Evolutionary conservation across 2,888 invertebrate species (phyloP).

Genomic region (Coelinius sp.): DNA sequence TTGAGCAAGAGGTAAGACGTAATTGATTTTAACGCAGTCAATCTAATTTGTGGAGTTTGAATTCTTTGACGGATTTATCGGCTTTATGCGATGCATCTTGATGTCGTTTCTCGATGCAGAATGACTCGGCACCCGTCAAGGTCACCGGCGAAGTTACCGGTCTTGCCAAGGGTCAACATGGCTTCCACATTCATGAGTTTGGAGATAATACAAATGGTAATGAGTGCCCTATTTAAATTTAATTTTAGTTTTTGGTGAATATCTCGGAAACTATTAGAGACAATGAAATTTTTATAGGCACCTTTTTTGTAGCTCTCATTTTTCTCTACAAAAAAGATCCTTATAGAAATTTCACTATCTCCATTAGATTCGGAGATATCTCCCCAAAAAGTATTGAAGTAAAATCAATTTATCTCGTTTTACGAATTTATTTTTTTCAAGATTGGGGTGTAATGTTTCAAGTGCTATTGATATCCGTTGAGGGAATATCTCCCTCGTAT

Average conservation of each 20-base stretch:
- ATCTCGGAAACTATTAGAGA: too few species aligned
- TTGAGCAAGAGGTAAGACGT: conserved; percentile 77
- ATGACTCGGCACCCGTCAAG: conserved; percentile 77
- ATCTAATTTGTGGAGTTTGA: background rate
- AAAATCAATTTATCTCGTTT: too few species aligned
- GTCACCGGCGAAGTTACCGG: conserved; percentile 89
- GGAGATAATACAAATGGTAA: conserved; percentile 94
- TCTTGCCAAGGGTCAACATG: conserved; percentile 82
- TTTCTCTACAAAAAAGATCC: too few species aligned
- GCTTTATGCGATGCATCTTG: background rate
- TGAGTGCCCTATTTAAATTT: background rate
- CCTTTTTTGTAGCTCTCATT: too few species aligned
- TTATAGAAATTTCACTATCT: too few species aligned
- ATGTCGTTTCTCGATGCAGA: conserved; percentile 69
- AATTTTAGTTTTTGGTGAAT: too few species aligned
- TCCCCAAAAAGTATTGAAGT: too few species aligned
- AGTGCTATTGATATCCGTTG: background rate
- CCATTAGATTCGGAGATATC: too few species aligned
- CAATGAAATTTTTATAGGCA: too few species aligned
- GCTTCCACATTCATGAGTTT: conserved; percentile 96
- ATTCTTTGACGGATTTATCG: background rate
- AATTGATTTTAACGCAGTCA: background rate
- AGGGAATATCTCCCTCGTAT: background rate
- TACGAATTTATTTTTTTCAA: too few species aligned
- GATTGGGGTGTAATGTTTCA: background rate